These are phyloP conservation scores for Diadophis punctatus DNA, from an alignment of 2,113 vertebrate genomes.

Conservation along the genomic window DNA sequence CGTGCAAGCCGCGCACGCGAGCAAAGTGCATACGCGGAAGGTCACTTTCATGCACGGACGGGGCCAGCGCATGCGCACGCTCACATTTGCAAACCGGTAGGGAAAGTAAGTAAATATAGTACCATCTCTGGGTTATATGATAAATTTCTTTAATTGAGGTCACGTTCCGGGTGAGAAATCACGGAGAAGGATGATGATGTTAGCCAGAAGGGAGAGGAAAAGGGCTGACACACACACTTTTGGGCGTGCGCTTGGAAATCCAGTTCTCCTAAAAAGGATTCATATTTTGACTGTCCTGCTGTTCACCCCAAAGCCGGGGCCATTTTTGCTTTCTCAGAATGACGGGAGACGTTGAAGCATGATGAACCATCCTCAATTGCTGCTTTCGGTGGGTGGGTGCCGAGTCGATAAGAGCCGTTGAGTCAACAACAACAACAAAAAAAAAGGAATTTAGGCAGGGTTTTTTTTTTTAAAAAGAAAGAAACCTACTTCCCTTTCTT, in stretches of 20 bases:
- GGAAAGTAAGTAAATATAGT: too few species aligned
- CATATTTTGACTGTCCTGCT: not conserved
- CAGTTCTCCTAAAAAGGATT: not conserved
- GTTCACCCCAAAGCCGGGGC: not conserved
- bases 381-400: not conserved
- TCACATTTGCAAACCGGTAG: too few species aligned
- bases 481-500: not conserved
- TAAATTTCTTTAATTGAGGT: not conserved
- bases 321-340: not conserved
- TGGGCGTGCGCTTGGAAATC: not conserved
- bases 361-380: slow-evolving; percentile 1
- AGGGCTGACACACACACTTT: not conserved
- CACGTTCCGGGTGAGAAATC: not conserved
- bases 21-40: too few species aligned
- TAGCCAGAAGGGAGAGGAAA: not conserved
- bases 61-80: too few species aligned
- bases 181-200: not conserved
- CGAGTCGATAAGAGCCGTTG: not conserved
- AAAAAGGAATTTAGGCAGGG: not conserved
- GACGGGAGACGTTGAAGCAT: not conserved
- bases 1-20: too few species aligned
- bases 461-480: not conserved
- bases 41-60: too few species aligned
- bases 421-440: not conserved
- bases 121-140: too few species aligned